Base-by-base conservation (phyloP, 2,888 invertebrate genomes). In the Meteorus colon region DNA sequence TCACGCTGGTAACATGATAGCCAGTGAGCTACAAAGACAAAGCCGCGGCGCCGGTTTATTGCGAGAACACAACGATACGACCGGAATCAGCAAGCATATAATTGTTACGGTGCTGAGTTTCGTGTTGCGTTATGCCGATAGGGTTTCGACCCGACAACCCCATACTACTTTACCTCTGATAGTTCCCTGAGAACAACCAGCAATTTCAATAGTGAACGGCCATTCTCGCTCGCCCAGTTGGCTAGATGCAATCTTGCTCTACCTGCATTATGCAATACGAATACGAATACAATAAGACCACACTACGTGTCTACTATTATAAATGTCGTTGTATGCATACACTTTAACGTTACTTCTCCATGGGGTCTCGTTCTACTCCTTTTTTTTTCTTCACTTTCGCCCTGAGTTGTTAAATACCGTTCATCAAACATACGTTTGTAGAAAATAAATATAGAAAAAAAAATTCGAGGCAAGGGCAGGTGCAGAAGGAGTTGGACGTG, bases 121-220 rank as follows among this genome's bases (percentile, higher is more conserved):
- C 77, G 80, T 74, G 79, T 78, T 82, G 83, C 81, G 80, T 83
- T 81, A 79, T 81, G 79, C 79, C 81, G 77, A 81, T 81, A 81
- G 81, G 82, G 80, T 81, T 82, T 19, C 82, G 78, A 79, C 79
- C 78, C 68, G 75, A 29, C 74, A 41, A 78, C 78, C 80, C 80
- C 81, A 76, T 79, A 80, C 81, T 80, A 55, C 37, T 59, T 59
- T 19, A 31, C 31, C 31, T 4, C 63, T 34, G 63, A 34, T 66
- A 48, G 69, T 55, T 41, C 55, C 65, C 78, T 77, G 77, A 80
- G 77, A 82, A 82, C 83, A 82, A 82, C 81, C 82, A 79, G 79
- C 81, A 84, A 83, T 84, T 84, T 83, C 84, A 82, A 84, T 82
- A 80, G 81, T 71, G 80, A 74, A 76, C 81, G 78, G 83, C 82